Base-by-base conservation (phyloP, 64 coral and sea anemone genomes). In the Montipora sp. region DNA sequence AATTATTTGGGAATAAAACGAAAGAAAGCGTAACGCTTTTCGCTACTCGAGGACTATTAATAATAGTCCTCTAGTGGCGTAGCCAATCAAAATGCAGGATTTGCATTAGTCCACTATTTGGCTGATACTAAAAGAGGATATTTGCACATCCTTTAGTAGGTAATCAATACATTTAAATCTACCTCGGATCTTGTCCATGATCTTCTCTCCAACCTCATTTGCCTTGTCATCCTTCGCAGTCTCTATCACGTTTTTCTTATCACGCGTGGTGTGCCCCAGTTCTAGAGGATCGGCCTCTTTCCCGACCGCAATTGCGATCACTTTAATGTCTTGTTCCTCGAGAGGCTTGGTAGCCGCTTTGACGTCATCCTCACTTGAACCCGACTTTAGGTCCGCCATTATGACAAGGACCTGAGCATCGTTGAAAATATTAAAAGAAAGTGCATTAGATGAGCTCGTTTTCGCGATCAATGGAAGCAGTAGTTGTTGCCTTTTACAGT, bases 371-470 rank as follows among this genome's bases (percentile, higher is more conserved):
- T 44, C 59, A 27, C 82, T 89, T 12, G 84, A 84, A 18, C 70
- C 90, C 27, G 95, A 92, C 21, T 46, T 91, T 5, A 59, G 75
- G 81, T 97, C 95, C 65, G 89, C 83, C 80, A 97, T 94, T 43
- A 97, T 87, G 21, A 97, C 95, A 3, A 97, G 92, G 12, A 94
- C 78, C 87, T 96, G 71, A 21, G 22, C 83, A 44, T 73, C 73
- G 19, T 78, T 12, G 44, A 77, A 77, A 22, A 49, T 75, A 46
- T 75, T 45, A 23, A 75, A 46, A 46, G 45, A 14, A 13, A 10
- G 73, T 10, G 3, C 69, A 73, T 68, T 18, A 68, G 19, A 68
- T 16, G 51, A 55, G 10, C 51, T 55, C 51, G 10, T 55, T 55
- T 55, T 55, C 51, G 51, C 51, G 60, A 74, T 6, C 27, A 7